Evolutionary conservation across 2,113 vertebrate species (phyloP), one percentile per base, ranked within the genome.

Genomic region (Podarcis raffonei): DNA sequence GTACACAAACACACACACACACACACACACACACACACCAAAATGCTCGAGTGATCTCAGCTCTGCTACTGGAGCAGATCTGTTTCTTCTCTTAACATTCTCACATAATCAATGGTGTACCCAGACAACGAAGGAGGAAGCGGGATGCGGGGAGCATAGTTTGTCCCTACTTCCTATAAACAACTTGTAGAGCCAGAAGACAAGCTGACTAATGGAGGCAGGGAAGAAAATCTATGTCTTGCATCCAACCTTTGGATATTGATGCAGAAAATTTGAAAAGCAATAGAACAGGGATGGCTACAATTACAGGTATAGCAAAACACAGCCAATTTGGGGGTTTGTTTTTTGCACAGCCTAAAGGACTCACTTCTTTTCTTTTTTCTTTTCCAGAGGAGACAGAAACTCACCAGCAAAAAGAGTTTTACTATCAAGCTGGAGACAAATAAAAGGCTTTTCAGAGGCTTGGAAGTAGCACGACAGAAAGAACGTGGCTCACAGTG

Each of bases 111-210:
- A 88, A 32, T 62, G 75, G 75, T 83, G 35, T 15, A 4, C 89
- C 7, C 79, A 42, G 30, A 86, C 69, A 57, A 87, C 77, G 48
- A 66, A 78, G 37, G 18, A 7, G 53, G 59, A 92, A 86, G 62
- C 75, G 13, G 69, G 25, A 77, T 13, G 65, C 20, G 32, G 42
- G 42, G 4, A 37, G 9, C 39, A 32, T 8, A 3, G 42, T 42
- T 53, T 88, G 78, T 42, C 65, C 78, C 82, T 85, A 9, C 62
- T 91, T 86, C 86, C 35, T 84, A 62, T 79, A 91, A 86, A 78
- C n/a, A 89, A 89, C 89, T 89, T 42, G 80, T 39, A 23, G 76
- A 93, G 71, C 86, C 13, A 91, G 85, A 69, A 62, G 48, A 53
- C 42, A 92, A 90, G 81, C 84, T 89, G 89, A 84, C 89, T 90